Base-by-base conservation (phyloP, 35 echinoderm and acorn worm genomes). In the Nesometra sesokonis region DNA sequence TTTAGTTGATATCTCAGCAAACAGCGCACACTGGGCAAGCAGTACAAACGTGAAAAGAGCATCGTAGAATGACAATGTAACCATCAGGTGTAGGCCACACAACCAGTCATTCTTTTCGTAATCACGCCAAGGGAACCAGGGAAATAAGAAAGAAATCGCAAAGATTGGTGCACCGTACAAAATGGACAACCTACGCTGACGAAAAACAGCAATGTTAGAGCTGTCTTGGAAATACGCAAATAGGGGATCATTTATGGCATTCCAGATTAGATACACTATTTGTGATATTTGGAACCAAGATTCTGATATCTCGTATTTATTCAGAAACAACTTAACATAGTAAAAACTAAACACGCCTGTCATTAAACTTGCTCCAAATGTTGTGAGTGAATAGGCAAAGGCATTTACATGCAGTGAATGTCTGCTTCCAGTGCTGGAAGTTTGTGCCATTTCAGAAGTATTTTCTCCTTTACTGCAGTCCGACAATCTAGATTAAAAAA, bases 81-180 rank as follows among this genome's bases (percentile, higher is more conserved):
- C 90, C 29, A 85, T 88, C 34, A 97, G 43, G 83, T 97, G 95
- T 0, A 97, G 34, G 0, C 95, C 95, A 38, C 67, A 76, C 30
- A 94, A 17, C 95, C 95, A 97, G n/a, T 89, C 80, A 80, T 89
- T 76, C 30, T 35, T 86, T 9, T 40, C 78, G 35, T 94, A 94
- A 36, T 91, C 39, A 39, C 89, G 77, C 95, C 95, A 97, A 17
- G 95, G 95, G 90, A 97, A 97, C 95, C 95, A 97, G n/a, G 92
- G 89, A 40, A 97, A 47, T 17, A 94, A 52, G 67, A 95, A 95
- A 78, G 86, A 86, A 19, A 95, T 21, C 7, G 83, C 86, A 84
- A 91, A 95, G 5, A 95, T 31, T 33, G 93, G 93, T 39, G 93
- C 93, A 17, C 93, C 93, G 67, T 95, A 95, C 3, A 95, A 33